phyloP scores from a whole-genome alignment of 2,797 vertebrate genomes.

The Sebastes matsubarae region DNA sequence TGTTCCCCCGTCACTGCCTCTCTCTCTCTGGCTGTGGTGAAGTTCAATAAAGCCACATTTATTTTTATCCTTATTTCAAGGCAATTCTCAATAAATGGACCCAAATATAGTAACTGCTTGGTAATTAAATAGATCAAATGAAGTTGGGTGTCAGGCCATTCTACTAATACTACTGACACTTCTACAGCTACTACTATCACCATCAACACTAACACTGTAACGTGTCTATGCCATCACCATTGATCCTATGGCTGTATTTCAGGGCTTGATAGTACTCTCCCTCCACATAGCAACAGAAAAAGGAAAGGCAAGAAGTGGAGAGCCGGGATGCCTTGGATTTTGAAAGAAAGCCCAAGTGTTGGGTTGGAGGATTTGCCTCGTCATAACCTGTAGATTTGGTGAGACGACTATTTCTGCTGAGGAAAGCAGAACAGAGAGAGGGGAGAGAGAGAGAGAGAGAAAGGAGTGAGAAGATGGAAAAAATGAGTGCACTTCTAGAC shows the following conservation, averaged over 20 bases:
- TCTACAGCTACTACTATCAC: neutral
- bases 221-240: neutral
- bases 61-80: too few species aligned
- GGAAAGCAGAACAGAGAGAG: slow-evolving; percentile 19
- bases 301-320: neutral
- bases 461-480: slow-evolving; percentile 70
- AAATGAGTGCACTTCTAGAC: slow-evolving; percentile 42
- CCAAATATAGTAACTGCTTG: neutral
- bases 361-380: slow-evolving; percentile 36
- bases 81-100: neutral
- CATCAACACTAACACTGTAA: neutral
- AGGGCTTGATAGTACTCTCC: neutral
- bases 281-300: slow-evolving; percentile 28
- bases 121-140: neutral
- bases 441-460: neutral
- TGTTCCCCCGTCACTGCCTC: too few species aligned
- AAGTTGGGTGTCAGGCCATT: neutral
- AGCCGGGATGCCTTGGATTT: slow-evolving; percentile 23
- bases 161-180: neutral
- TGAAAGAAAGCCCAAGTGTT: slow-evolving; percentile 38
- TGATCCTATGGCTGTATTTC: neutral
- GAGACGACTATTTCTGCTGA: slow-evolving; percentile 66
- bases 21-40: neutral
- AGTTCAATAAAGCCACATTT: neutral
- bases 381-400: slow-evolving; percentile 61